Conservation (phyloP, 2,797 vertebrate genomes). For the Numenius phaeopus region DNA sequence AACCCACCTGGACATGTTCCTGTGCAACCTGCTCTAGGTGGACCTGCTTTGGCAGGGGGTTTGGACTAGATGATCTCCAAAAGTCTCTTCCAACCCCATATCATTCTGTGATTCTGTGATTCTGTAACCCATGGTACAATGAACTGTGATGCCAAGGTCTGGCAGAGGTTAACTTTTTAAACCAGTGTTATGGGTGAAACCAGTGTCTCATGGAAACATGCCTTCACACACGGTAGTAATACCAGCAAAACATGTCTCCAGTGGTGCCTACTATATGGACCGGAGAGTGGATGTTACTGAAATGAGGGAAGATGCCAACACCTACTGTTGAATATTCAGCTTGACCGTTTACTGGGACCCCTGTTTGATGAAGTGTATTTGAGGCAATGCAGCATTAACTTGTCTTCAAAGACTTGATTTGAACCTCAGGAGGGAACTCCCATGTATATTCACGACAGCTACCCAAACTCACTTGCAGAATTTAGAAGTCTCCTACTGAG, state of each 20-base stretch:
- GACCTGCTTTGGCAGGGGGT: too few species aligned
- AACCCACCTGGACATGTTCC: too few species aligned
- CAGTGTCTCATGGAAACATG: background rate
- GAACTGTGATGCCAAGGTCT: background rate
- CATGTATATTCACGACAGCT: slow-evolving; percentile 42
- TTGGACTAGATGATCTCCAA: too few species aligned
- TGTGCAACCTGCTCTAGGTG: too few species aligned
- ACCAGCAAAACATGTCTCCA: background rate
- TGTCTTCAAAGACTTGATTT: slow-evolving; percentile 11
- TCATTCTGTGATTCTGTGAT: too few species aligned
- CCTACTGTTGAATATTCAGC: background rate
- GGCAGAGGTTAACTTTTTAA: background rate
- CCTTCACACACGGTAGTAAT: background rate
- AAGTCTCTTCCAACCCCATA: too few species aligned
- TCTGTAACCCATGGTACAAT: background rate
- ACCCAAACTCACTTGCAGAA: slow-evolving; percentile 29
- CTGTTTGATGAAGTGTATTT: background rate
- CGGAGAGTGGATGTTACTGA: background rate
- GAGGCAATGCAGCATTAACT: background rate
- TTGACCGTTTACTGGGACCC: background rate
- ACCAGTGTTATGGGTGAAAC: background rate
- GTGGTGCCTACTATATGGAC: too few species aligned
- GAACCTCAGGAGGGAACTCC: slow-evolving; percentile 31
- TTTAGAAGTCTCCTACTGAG: slow-evolving; percentile 34
- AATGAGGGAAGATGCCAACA: background rate